Percentiles rank a stretch among this genome's conserved stretches.
Conservation (phyloP, 2,888 invertebrate genomes). For the Eugnorisma glareosa region DNA sequence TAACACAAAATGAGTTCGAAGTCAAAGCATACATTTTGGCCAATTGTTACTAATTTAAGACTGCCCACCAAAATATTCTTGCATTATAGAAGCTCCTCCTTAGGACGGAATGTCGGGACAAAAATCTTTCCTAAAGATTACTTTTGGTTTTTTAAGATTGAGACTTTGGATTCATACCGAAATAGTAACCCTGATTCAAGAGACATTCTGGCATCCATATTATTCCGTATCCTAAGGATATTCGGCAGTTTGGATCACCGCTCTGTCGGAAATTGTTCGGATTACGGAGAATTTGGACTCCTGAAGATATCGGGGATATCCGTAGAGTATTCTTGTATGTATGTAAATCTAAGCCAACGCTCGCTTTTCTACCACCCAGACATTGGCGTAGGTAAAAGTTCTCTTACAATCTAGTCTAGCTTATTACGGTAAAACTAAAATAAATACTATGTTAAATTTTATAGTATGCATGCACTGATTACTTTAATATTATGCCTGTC, state of each 20-base stretch:
- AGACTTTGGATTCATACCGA: neutral
- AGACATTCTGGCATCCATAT: neutral
- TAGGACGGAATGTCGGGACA: neutral
- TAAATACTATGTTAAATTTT: neutral
- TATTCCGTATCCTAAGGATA: neutral
- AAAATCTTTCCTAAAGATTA: neutral
- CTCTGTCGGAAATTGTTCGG: neutral
- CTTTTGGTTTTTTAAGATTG: neutral
- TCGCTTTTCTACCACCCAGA: neutral
- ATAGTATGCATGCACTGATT: constrained; percentile 21
- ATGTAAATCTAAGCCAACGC: neutral
- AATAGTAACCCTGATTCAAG: neutral
- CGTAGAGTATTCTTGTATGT: neutral
- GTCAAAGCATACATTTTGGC: constrained; percentile 42
- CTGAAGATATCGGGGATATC: neutral
- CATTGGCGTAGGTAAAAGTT: neutral
- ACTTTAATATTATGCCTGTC: neutral
- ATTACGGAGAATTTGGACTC: neutral
- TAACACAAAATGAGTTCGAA: constrained; percentile 36
- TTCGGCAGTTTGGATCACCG: neutral
- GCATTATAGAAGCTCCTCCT: neutral
- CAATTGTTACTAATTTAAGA: constrained; percentile 37
- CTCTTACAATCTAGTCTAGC: constrained; percentile 10
- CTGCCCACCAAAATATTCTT: neutral
- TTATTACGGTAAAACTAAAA: constrained; percentile 10